Evolutionary conservation across 1,140 invertebrate species (phyloP).

Genomic region (Meloidogyne floridensis): DNA sequence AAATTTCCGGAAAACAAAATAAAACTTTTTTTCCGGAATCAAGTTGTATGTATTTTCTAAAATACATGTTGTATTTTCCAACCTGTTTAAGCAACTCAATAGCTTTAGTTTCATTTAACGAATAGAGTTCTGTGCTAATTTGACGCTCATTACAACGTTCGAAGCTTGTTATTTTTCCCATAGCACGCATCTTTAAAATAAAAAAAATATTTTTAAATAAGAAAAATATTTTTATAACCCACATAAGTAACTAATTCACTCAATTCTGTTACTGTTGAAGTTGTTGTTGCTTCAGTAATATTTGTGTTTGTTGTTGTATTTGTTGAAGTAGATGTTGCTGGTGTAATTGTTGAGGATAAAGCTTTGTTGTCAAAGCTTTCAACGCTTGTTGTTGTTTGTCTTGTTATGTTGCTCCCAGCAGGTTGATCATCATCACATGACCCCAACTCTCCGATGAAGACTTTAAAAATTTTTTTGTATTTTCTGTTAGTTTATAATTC

Average conservation of each 20-base stretch:
- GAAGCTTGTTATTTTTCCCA: slow-evolving; percentile 55
- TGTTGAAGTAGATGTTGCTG: background rate
- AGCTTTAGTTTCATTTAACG: slow-evolving; percentile 57
- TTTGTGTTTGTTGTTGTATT: background rate
- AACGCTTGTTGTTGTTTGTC: slow-evolving; percentile 4
- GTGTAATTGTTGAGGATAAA: background rate
- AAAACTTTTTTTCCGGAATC: background rate
- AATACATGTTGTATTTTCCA: background rate
- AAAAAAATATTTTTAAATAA: slow-evolving; percentile 31
- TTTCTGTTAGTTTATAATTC: background rate
- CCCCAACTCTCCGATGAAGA: slow-evolving; percentile 43
- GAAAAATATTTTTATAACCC: background rate
- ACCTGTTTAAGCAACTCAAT: slow-evolving; percentile 49
- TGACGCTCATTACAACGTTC: slow-evolving; percentile 51
- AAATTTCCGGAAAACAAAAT: background rate
- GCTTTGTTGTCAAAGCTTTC: slow-evolving; percentile 2
- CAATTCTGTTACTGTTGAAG: slow-evolving; percentile 44
- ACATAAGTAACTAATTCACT: slow-evolving; percentile 41
- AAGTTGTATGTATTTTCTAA: background rate
- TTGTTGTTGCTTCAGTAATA: background rate
- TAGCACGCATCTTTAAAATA: slow-evolving; percentile 49
- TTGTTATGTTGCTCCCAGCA: background rate
- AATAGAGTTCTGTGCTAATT: slow-evolving; percentile 52
- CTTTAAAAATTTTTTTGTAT: slow-evolving; percentile 15
- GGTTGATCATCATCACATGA: slow-evolving; percentile 44